phyloP scores from a whole-genome alignment of 2,113 vertebrate genomes.

The Odobenus rosmarus region DNA sequence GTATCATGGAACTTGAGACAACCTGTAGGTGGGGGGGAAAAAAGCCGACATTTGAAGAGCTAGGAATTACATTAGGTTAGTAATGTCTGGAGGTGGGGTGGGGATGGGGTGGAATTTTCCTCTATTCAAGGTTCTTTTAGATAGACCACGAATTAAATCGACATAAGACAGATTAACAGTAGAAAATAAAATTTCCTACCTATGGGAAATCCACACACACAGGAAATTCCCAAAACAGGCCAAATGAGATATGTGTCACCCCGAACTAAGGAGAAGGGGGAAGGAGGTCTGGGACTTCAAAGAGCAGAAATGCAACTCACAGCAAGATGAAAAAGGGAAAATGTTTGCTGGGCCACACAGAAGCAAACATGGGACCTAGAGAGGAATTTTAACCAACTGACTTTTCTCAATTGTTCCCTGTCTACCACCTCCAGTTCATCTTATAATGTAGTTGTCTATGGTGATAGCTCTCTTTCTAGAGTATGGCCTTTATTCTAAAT shows the following conservation, averaged over 20 bases:
- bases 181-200: background rate
- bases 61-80: background rate
- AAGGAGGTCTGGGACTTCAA: background rate
- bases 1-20: background rate
- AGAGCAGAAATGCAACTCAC: background rate
- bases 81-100: background rate
- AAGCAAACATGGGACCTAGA: background rate
- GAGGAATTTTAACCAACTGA: background rate
- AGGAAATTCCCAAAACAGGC: background rate
- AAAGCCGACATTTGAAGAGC: constrained; percentile 8
- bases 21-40: background rate
- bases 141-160: background rate
- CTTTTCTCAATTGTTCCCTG: background rate
- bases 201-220: too few relatives aligned
- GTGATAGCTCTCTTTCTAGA: background rate
- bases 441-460: background rate
- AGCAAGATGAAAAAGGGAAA: background rate
- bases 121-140: background rate
- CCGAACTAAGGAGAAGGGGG: background rate
- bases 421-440: background rate
- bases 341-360: background rate
- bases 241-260: background rate
- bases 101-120: background rate
- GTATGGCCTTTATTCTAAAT: background rate
- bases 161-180: background rate